Conservation (phyloP, 2,797 vertebrate species). For the Rhabdophis nuchalis region DNA sequence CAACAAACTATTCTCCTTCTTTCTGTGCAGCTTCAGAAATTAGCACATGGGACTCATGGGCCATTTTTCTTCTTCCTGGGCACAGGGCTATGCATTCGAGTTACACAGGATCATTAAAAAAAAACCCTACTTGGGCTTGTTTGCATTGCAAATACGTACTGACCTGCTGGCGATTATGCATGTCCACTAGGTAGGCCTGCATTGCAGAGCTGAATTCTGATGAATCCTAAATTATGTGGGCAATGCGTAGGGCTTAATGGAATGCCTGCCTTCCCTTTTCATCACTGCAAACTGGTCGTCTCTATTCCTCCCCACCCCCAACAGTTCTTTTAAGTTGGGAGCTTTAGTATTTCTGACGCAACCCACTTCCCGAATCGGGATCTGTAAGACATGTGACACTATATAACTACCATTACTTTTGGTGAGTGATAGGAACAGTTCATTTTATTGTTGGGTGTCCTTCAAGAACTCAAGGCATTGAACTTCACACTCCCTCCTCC, state of each 20-base stretch:
- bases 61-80: neutral
- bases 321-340: neutral
- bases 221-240: neutral
- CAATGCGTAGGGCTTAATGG: neutral
- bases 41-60: neutral
- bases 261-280: neutral
- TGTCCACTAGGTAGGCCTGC: neutral
- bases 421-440: neutral
- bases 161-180: neutral
- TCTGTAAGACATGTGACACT: neutral
- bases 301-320: neutral
- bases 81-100: neutral
- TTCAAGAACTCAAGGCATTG: neutral
- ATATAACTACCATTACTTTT: neutral
- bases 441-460: neutral
- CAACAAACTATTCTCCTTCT: too few relatives aligned
- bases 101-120: neutral
- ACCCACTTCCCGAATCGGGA: neutral
- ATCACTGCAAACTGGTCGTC: neutral
- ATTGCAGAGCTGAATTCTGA: conserved; percentile 2
- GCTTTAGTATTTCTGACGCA: neutral
- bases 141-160: conserved; percentile 8
- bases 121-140: neutral
- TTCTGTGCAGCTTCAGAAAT: neutral
- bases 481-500: neutral